Base-by-base conservation (phyloP, 2,888 invertebrate genomes). In the Amphipoea lucens region DNA sequence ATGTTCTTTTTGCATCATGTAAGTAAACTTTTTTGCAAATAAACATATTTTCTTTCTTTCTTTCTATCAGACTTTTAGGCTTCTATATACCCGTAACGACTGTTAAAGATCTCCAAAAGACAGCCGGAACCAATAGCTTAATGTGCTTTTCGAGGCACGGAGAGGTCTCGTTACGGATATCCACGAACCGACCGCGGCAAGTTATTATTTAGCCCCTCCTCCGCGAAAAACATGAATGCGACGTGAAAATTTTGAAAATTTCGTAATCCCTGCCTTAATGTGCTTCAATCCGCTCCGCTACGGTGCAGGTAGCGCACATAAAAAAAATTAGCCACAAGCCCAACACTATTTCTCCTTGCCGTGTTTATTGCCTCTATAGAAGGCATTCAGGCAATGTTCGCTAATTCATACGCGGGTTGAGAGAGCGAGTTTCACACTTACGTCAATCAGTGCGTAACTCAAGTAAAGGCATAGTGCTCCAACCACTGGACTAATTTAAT, bases 401-500 rank as follows among this genome's bases (percentile, higher is more conserved):
- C 84, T 88, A 86, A 92, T 92, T 92, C 92, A 91, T 87, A 87
- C 85, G 84, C 85, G 92, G 90, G 92, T 94, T 88, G 93, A 95
- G 95, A 94, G 95, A 93, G 95, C 94, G 91, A 95, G 93, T 95
- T 96, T 96, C 95, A 94, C 96, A 96, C 96, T 96, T 95, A 93
- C 93, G 93, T 92, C 92, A 94, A 94, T 94, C 94, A 94, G 94
- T 92, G 95, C 95, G 94, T 95, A 93, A 94, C 91, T 92, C 92
- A 92, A 94, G 95, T 93, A 92, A 92, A 92, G 90, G 90, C 90
- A 95, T 94, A 95, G 95, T 96, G 95, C 94, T 94, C 94, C 96
- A 96, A 94, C 96, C 95, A 94, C 94, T 94, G 95, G 92, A 95
- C 94, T 96, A 96, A 96, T 96, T 96, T 96, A 96, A 96, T 96